Evolutionary conservation across 2,797 vertebrate species (phyloP).

Genomic region (Myotis planiceps): DNA sequence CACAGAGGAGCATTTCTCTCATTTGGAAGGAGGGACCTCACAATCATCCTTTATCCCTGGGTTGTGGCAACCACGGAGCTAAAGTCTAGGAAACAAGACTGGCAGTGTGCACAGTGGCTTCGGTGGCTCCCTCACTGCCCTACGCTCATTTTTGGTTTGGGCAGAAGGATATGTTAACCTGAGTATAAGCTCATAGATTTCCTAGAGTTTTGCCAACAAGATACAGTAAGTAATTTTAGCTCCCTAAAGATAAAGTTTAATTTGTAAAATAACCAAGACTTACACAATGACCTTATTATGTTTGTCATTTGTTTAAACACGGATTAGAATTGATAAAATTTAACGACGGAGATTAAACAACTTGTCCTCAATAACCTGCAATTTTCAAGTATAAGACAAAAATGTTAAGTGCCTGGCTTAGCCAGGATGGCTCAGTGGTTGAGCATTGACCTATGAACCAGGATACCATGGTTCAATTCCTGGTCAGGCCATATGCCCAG

Average conservation of each 20-base stretch:
- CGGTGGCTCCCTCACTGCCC: background rate
- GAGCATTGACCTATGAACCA: too few species aligned
- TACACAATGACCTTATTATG: background rate
- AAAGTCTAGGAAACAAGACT: background rate
- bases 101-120: too few species aligned
- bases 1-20: background rate
- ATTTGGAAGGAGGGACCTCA: background rate
- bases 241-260: background rate
- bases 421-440: too few species aligned
- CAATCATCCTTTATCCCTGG: background rate
- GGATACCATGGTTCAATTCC: too few species aligned
- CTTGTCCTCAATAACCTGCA: background rate
- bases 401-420: background rate
- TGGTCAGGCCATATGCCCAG: too few species aligned
- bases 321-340: slow-evolving; percentile 2
- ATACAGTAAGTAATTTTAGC: background rate
- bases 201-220: background rate
- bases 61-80: background rate
- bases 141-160: background rate
- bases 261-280: background rate
- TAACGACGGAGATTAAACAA: slow-evolving; percentile 1
- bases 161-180: background rate
- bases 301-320: background rate
- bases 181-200: background rate
- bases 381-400: slow-evolving; percentile 2